Conservation (phyloP, 2,888 invertebrate genomes). For the Orchesella flavescens region DNA sequence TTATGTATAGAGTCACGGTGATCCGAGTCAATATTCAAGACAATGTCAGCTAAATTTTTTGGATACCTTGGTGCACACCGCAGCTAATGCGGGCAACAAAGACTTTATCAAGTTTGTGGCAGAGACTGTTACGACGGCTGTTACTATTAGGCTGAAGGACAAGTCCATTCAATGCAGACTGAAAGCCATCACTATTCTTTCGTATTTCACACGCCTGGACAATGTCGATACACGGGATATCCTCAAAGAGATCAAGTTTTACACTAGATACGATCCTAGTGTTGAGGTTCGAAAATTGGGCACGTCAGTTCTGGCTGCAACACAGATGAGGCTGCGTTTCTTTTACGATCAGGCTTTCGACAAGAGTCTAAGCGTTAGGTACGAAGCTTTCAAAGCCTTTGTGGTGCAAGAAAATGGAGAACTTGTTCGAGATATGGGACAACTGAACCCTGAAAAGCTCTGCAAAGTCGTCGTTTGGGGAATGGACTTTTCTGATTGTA, state of each 20-base stretch:
- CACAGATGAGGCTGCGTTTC: neutral
- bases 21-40: too few relatives aligned
- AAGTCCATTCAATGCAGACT: neutral
- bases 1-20: too few relatives aligned
- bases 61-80: too few relatives aligned
- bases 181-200: neutral
- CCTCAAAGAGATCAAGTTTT: conserved; percentile 28
- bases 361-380: conserved; percentile 9
- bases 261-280: conserved; percentile 34
- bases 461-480: conserved; percentile 12
- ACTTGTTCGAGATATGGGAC: conserved; percentile 4
- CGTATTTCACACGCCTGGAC: neutral
- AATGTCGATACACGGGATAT: neutral
- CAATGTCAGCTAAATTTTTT: too few relatives aligned
- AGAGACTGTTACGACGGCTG: too few relatives aligned
- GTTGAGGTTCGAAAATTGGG: conserved; percentile 27
- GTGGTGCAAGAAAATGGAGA: neutral
- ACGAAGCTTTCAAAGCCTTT: conserved; percentile 34
- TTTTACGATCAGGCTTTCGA: conserved; percentile 53
- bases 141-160: conserved; percentile 1
- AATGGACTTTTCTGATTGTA: neutral
- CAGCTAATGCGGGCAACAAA: too few relatives aligned
- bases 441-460: neutral
- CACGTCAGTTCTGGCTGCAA: neutral
- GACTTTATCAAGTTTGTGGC: too few relatives aligned